Evolutionary conservation across 2,113 vertebrate genomes (phyloP), one percentile per base, ranked within the genome.

Genomic region (Grantiella picta): DNA sequence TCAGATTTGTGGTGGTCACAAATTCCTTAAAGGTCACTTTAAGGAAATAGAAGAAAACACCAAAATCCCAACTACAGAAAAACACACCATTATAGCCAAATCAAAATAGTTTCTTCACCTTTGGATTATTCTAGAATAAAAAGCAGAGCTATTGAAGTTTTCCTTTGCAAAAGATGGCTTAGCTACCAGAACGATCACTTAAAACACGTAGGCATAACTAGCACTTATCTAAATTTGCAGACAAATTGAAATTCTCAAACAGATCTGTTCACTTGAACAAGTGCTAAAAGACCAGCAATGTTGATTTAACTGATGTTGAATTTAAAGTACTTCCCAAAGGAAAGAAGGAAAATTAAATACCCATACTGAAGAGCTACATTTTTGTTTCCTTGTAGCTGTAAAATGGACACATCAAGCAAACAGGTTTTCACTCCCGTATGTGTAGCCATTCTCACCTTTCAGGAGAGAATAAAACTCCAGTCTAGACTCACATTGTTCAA

Each of bases 381-480:
- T 49, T 22, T 49, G 47, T 18, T 28, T 47, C 40, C 63, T 60
- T 18, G 15, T 69, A 61, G 87, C 19, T 53, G 25, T 31, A 45
- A 81, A 72, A 87, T 9, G 20, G 21, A 56, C 8, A 35, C 31
- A 35, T 24, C 16, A 66, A 68, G 29, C 8, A 60, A 87, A 54
- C 8, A 38, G 15, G 5, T 53, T 76, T 93, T 59, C 63, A 92
- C 7, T n/a, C 14, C 17, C 9, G 8, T 71, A 17, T 0, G 0
- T 10, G 15, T 7, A 53, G 10, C 5, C 68, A 36, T 86, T 60
- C 71, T 75, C 53, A 80, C 16, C 61, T 92, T 49, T 27, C 35
- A 44, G 29, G 6, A 63, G 5, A 61, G 80, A 83, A 64, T 33
- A 60, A 53, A 64, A 27, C 10, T 38, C 16, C 15, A 75, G 35